Evolutionary conservation across 2,888 invertebrate species (phyloP).

Genomic region (Gari tellinella): DNA sequence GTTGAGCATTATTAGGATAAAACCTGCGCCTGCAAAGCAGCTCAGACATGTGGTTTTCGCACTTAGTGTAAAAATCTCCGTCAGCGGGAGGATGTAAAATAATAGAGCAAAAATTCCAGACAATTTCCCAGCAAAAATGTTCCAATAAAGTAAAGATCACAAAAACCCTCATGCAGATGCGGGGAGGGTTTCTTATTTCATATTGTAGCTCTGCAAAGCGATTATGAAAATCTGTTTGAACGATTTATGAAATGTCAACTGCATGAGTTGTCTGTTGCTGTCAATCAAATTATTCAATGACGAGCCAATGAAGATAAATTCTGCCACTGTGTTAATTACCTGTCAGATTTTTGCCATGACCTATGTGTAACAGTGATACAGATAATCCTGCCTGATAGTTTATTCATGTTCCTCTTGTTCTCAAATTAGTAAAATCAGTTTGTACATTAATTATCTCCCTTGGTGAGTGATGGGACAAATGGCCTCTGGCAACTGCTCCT

Average conservation of each 20-base stretch:
- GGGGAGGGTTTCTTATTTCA: no score
- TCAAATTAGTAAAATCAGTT: slow-evolving; percentile 56
- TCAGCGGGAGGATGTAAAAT: no score
- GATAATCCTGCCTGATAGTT: slow-evolving; percentile 36
- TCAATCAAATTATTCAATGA: slow-evolving; percentile 29
- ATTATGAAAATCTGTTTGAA: neutral
- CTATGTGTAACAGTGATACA: slow-evolving; percentile 36
- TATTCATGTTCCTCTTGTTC: slow-evolving; percentile 48
- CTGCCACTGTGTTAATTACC: slow-evolving; percentile 28
- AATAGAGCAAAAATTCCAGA: no score
- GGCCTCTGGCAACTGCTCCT: slow-evolving; percentile 36
- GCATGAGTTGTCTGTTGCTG: slow-evolving; percentile 16
- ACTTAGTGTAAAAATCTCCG: no score
- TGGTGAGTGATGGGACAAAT: slow-evolving; percentile 49
- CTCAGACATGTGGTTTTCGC: no score
- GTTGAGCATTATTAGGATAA: no score
- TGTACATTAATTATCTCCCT: slow-evolving; percentile 51
- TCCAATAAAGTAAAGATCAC: no score
- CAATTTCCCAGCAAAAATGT: no score
- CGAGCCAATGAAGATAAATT: slow-evolving; percentile 25
- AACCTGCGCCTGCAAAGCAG: no score
- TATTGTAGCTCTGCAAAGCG: neutral
- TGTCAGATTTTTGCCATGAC: slow-evolving; percentile 37
- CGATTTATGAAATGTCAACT: slow-evolving; percentile 1
- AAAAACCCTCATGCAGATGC: no score